Conservation (phyloP, 2,888 invertebrate species). For the Listrodromus nycthemerus region DNA sequence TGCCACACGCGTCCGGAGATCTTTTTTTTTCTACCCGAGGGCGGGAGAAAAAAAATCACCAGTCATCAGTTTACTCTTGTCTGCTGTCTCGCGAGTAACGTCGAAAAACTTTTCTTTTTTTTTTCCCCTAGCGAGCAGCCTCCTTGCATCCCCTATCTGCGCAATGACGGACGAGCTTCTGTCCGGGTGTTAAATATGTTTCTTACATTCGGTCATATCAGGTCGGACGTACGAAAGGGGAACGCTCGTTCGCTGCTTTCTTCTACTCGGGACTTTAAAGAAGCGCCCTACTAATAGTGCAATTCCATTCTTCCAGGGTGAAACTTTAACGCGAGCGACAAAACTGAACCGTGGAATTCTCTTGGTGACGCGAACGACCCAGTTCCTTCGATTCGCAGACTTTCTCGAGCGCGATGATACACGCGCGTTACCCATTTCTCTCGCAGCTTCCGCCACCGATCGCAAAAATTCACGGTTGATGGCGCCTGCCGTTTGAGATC, state of each 20-base stretch:
- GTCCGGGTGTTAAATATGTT: conserved; percentile 4
- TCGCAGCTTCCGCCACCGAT: conserved; percentile 38
- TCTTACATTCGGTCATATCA: conserved; percentile 17
- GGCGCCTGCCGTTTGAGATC: conserved; percentile 6
- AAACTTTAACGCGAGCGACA: conserved; percentile 54
- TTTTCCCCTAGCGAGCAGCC: neutral
- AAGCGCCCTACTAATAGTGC: conserved; percentile 25
- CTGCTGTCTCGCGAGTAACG: conserved; percentile 11
- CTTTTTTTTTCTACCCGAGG: conserved; percentile 1
- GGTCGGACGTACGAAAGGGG: conserved; percentile 19
- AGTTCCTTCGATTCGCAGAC: conserved; percentile 62
- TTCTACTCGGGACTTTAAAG: conserved; percentile 16
- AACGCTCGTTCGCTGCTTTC: neutral
- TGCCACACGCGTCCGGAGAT: conserved; percentile 10
- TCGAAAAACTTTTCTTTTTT: conserved; percentile 27
- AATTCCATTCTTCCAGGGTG: conserved; percentile 36
- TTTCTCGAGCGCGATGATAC: conserved; percentile 44
- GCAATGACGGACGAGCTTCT: conserved; percentile 3
- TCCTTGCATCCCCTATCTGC: neutral
- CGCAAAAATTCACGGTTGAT: conserved; percentile 26
- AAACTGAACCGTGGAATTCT: conserved; percentile 45
- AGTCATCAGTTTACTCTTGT: conserved; percentile 66
- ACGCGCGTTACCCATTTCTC: conserved; percentile 55
- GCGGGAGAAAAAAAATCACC: conserved; percentile 68
- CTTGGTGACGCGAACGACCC: conserved; percentile 36